Conservation (phyloP, 2,888 invertebrate species). For the Drosophila kuntzei region DNA sequence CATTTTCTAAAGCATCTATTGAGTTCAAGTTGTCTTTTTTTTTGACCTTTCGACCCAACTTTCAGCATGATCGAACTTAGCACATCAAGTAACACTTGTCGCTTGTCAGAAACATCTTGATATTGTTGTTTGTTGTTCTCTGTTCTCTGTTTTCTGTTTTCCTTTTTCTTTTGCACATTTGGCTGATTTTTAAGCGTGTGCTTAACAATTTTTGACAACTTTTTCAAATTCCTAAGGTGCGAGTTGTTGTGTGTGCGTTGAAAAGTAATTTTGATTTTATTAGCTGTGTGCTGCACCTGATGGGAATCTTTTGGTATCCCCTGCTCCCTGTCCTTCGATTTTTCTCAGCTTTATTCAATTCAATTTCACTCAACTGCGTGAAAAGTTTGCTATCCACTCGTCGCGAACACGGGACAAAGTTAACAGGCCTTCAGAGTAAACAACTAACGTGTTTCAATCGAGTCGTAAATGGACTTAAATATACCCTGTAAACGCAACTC, state of each 20-base stretch:
- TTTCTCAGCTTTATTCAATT: slow-evolving; percentile 58
- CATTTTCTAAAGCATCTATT: slow-evolving; percentile 26
- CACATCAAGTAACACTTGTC: slow-evolving; percentile 68
- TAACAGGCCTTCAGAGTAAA: slow-evolving; percentile 33
- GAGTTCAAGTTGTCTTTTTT: slow-evolving; percentile 1
- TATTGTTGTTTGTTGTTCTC: slow-evolving; percentile 26
- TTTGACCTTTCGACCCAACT: slow-evolving; percentile 55
- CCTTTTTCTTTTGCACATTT: slow-evolving; percentile 52
- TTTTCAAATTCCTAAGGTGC: slow-evolving; percentile 65
- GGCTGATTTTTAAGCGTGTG: slow-evolving; percentile 69
- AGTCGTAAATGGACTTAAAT: neutral
- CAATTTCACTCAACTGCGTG: slow-evolving; percentile 66
- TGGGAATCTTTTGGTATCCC: slow-evolving; percentile 49
- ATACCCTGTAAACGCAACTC: neutral
- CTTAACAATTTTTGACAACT: slow-evolving; percentile 70
- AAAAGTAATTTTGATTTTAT: slow-evolving; percentile 81
- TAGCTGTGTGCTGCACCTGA: slow-evolving; percentile 77
- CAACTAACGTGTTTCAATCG: slow-evolving; percentile 8
- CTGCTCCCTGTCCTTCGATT: slow-evolving; percentile 18
- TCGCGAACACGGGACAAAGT: slow-evolving; percentile 49
- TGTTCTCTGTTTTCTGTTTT: slow-evolving; percentile 28
- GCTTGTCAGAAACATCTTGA: slow-evolving; percentile 28
- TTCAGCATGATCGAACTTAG: slow-evolving; percentile 65
- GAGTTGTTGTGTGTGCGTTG: slow-evolving; percentile 45
- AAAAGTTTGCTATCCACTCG: slow-evolving; percentile 55